phyloP scores from a whole-genome alignment of 2,113 vertebrate species.

The Cheilinus undulatus region DNA sequence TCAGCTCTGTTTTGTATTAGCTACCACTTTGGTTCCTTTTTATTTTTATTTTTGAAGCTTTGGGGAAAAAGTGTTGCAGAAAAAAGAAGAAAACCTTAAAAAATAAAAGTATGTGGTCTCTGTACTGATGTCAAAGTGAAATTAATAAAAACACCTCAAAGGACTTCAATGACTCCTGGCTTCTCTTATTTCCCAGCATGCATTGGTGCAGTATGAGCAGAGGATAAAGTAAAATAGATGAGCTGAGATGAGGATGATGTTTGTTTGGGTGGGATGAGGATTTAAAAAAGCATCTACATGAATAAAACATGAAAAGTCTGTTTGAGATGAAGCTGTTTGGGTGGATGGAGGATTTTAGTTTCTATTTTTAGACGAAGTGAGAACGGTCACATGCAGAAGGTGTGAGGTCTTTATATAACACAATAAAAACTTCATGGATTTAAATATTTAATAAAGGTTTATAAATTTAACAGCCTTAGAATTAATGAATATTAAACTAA shows the following conservation, averaged over 20 bases:
- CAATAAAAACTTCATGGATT: background rate
- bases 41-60: slow-evolving; percentile 65
- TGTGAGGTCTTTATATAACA: background rate
- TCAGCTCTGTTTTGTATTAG: slow-evolving; percentile 77
- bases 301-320: slow-evolving; percentile 24
- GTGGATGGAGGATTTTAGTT: slow-evolving; percentile 48
- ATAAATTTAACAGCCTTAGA: background rate
- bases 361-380: slow-evolving; percentile 51
- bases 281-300: slow-evolving; percentile 22
- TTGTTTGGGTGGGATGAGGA: no score
- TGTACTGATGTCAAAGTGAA: slow-evolving; percentile 85
- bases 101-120: slow-evolving; percentile 74
- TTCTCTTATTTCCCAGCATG: slow-evolving; percentile 24
- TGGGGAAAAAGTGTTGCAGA: slow-evolving; percentile 54
- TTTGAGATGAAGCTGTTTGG: slow-evolving; percentile 39
- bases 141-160: slow-evolving; percentile 84
- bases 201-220: background rate
- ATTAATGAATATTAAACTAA: background rate
- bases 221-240: no score
- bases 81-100: slow-evolving; percentile 35
- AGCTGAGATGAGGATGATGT: no score
- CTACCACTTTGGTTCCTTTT: slow-evolving; percentile 72
- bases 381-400: background rate
- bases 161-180: slow-evolving; percentile 17
- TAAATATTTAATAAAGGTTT: slow-evolving; percentile 18